Base-by-base conservation (phyloP, 2,888 invertebrate species). In the Disparrhopalites patrizii region DNA sequence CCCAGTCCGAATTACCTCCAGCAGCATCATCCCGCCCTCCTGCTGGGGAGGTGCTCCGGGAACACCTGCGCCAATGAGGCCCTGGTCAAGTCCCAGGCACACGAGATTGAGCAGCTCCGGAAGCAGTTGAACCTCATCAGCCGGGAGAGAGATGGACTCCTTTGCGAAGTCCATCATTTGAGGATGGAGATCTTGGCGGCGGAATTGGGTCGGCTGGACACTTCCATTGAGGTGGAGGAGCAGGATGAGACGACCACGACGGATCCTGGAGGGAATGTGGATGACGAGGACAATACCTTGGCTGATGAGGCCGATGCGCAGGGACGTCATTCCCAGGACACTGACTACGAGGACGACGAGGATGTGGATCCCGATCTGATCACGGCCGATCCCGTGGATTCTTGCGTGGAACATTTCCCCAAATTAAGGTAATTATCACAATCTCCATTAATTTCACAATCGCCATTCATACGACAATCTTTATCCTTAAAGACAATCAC, bases 141-240 rank as follows among this genome's bases (percentile, higher is more conserved):
- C 56, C 68, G 66, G 60, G 72, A 74, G 58, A 40, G 74, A 27
- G 73, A 74, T 62, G 67, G 68, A 38, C 60, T 74, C 2, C 43
- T 69, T 8, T 73, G 73, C 65, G 70, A 73, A 61, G 73, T 74
- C 50, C 71, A 74, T 54, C 71, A 73, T 58, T 64, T 74, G 47
- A 71, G 69, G 58, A 67, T 74, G 65, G 71, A 72, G 55, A 70
- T 70, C 13, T 67, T 74, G 43, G 74, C 71, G 8, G 67, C 65
- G 25, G 74, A 71, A 51, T 62, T 74, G 36, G 67, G 69, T 38
- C 66, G 67, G 28, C 52, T 74, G 25, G 74, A 57, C 38, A 25
- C 57, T 27, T 57, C 57, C 36, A 31, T 57, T 33, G 60, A 57
- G 43, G 60, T 51, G 33, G 60, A 60, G n/a, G 62, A 28, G 28